Base-by-base conservation (phyloP, 1,140 invertebrate species). In the Leptopilina clavipes region DNA sequence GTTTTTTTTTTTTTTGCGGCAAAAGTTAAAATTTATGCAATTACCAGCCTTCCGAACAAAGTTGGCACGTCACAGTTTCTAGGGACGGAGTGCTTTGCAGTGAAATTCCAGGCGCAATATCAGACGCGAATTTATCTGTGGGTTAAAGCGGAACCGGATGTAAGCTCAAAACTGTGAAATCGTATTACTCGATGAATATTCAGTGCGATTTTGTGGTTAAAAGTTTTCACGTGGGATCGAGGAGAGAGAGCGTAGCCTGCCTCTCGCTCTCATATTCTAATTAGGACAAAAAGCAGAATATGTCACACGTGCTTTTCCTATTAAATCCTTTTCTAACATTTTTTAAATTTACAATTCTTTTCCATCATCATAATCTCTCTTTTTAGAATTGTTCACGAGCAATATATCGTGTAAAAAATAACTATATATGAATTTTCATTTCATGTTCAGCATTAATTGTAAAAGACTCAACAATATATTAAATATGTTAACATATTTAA, bases 141-240 rank as follows among this genome's bases (percentile, higher is more conserved):
- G 65, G 65, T 76, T 76, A 78, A 76, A 72, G 73, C 54, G 72
- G 75, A 70, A 70, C 11, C 40, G 73, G 75, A 48, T 75, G 80
- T 72, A 82, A 76, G 73, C 77, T 82, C 77, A 80, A 79, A 82
- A 82, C 78, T 76, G 78, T 72, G 78, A 73, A 74, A 82, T 77
- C 76, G 77, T 77, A 82, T 82, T 77, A 71, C 75, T 56, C 76
- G 81, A 80, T 82, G 81, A 82, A 82, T 82, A 82, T 82, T 82
- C 81, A 82, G 52, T 74, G 72, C 77, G 77, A 82, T 82, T 82
- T 82, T 81, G 77, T 75, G 52, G 65, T 22, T 19, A 48, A 82
- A 82, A 82, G 75, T 78, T 82, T 78, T 65, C 59, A 31, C 59
- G 59, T 65, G 56, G 74, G 76, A 70, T 74, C 65, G 73, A 74